Base-by-base conservation (phyloP, 1,140 invertebrate genomes). In the Drosophila mojavensis region DNA sequence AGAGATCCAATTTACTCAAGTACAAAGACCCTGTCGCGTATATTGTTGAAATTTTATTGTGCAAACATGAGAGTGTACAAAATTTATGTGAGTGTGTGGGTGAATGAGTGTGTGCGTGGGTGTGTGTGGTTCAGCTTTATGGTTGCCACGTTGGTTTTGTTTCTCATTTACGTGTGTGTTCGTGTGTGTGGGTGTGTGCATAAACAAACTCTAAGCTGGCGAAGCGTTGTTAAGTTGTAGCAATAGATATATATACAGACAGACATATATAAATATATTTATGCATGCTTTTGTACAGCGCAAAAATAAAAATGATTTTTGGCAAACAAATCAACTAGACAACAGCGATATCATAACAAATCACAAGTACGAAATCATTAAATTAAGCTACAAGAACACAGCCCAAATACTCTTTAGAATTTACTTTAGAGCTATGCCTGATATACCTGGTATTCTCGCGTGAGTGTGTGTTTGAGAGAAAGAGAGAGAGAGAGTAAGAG, bases 31-130 rank as follows among this genome's bases (percentile, higher is more conserved):
- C 65, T 77, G 79, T 82, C 83, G 83, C 83, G 79, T 86, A 88
- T 83, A 86, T 86, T 86, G 83, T 86, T 88, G 76, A 88, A 88
- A 86, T 86, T 86, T 88, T 86, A 86, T 86, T 86, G 79, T 88
- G 66, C 83, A 86, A 86, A 86, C 83, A 88, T 88, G 83, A 72
- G 76, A 79, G 69, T 73, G 69, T 61, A 30, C 63, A 39, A 69
- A 60, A 58, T 60, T 47, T 72, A 50, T 60, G 47, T 51, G 33
- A 47, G 15, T 58, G 51, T 50, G 45, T 33, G 28, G 30, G 54
- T 24, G 20, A 24, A 3, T 24, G 20, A 24, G 3, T 24, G 20
- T 24, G 20, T 64, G 36, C 45, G 50, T 60, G 62, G 71, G 53
- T 36, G 24, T 36, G 41, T 75, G 51, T 58, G 72, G 55, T 61